These are phyloP conservation scores for Drosophila nr. fundita DNA, from an alignment of 2,888 invertebrate genomes.

Conservation along the genomic window DNA sequence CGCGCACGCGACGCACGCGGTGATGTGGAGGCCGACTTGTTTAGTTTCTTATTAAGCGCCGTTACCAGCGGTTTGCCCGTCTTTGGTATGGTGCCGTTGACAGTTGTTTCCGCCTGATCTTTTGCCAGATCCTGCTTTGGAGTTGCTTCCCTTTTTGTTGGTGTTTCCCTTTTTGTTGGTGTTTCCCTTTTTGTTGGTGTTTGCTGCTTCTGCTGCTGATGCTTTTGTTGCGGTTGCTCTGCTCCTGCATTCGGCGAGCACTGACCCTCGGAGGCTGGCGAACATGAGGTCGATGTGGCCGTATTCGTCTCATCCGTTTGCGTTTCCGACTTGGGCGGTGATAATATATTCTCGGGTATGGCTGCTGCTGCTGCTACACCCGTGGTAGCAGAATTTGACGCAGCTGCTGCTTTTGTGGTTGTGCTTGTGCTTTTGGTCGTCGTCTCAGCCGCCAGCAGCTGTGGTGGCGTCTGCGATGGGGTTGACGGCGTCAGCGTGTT, in stretches of 20 bases:
- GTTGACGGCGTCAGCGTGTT: slow-evolving; percentile 71
- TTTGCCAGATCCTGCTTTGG: slow-evolving; percentile 25
- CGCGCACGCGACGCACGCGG: slow-evolving; percentile 80
- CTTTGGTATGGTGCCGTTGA: slow-evolving; percentile 84
- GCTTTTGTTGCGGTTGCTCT: slow-evolving; percentile 3
- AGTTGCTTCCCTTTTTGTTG: slow-evolving; percentile 21
- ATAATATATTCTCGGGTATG: slow-evolving; percentile 81
- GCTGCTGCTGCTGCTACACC: slow-evolving; percentile 23
- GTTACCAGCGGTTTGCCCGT: slow-evolving; percentile 84
- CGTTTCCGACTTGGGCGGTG: slow-evolving; percentile 83
- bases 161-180: neutral
- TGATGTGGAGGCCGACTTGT: slow-evolving; percentile 74
- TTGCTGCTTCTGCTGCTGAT: neutral
- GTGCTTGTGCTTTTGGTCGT: slow-evolving; percentile 30
- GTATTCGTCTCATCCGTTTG: slow-evolving; percentile 84
- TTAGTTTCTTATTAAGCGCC: slow-evolving; percentile 82
- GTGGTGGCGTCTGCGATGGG: slow-evolving; percentile 73
- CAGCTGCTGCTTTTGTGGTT: slow-evolving; percentile 25
- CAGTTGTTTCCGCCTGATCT: slow-evolving; percentile 53
- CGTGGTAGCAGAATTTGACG: slow-evolving; percentile 20
- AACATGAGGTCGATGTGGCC: slow-evolving; percentile 81
- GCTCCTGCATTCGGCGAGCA: slow-evolving; percentile 67
- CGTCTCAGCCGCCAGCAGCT: slow-evolving; percentile 57
- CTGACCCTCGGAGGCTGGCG: slow-evolving; percentile 82
- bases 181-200: neutral